phyloP scores from a whole-genome alignment of 2,797 vertebrate species.

The Pangasius larnaudii region DNA sequence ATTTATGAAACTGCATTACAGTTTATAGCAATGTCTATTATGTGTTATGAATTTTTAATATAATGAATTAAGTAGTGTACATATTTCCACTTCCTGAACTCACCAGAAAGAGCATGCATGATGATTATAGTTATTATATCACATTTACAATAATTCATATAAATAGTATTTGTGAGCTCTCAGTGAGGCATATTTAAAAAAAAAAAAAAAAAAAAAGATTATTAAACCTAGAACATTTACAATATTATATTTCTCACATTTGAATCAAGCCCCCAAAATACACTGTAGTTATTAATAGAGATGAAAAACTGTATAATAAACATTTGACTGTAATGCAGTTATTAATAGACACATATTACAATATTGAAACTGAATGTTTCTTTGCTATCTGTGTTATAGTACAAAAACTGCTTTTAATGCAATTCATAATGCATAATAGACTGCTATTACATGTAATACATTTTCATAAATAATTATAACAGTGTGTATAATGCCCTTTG shows the following conservation, averaged over 20 bases:
- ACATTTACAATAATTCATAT: background rate
- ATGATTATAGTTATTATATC: background rate
- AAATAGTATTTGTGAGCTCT: background rate
- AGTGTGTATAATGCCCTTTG: background rate
- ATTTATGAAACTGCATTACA: background rate
- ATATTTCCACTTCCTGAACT: background rate
- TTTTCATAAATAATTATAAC: background rate
- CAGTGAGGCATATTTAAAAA: too few relatives aligned
- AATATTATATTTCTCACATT: background rate
- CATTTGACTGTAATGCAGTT: background rate
- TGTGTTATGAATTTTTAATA: background rate
- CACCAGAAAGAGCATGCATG: background rate
- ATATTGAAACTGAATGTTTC: background rate
- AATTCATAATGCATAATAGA: background rate
- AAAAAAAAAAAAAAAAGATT: background rate
- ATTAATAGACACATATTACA: background rate
- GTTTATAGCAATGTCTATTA: background rate
- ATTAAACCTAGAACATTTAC: background rate
- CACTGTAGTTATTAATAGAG: background rate
- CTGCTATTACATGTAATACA: background rate
- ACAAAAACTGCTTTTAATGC: background rate
- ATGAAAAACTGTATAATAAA: background rate
- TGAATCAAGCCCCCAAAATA: background rate
- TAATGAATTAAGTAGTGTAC: background rate
- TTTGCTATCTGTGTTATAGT: background rate